Conservation (phyloP, 2,797 vertebrate genomes). For the Scyliorhinus canicula region DNA sequence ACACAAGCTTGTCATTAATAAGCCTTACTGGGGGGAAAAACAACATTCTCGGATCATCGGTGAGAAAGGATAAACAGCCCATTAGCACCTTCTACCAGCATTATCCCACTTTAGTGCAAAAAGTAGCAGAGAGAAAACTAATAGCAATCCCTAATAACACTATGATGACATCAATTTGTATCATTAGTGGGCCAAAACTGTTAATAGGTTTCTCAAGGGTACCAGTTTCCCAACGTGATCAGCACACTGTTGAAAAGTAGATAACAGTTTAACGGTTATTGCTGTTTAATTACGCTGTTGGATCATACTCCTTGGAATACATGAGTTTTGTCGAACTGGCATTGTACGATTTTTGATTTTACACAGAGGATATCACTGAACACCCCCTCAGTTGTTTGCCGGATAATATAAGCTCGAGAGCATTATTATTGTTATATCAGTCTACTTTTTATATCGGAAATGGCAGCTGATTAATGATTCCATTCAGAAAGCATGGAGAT, state of each 20-base stretch:
- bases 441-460: not conserved
- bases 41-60: not conserved
- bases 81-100: not conserved
- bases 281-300: not conserved
- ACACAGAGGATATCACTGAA: not conserved
- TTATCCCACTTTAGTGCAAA: not conserved
- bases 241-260: not conserved
- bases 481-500: not conserved
- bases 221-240: not conserved
- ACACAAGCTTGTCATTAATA: not conserved
- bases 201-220: not conserved
- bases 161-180: not conserved
- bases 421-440: not conserved
- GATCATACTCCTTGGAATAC: not conserved
- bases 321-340: not conserved
- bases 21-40: not conserved
- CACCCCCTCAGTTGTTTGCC: not conserved
- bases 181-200: not conserved
- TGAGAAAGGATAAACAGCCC: not conserved
- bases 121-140: not conserved
- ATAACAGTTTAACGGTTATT: not conserved
- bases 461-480: conserved; percentile 1
- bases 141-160: not conserved
- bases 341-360: not conserved
- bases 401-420: not conserved